Evolutionary conservation across 1,140 invertebrate genomes (phyloP), one percentile per base, ranked within the genome.

Genomic region (Saccostrea echinata): DNA sequence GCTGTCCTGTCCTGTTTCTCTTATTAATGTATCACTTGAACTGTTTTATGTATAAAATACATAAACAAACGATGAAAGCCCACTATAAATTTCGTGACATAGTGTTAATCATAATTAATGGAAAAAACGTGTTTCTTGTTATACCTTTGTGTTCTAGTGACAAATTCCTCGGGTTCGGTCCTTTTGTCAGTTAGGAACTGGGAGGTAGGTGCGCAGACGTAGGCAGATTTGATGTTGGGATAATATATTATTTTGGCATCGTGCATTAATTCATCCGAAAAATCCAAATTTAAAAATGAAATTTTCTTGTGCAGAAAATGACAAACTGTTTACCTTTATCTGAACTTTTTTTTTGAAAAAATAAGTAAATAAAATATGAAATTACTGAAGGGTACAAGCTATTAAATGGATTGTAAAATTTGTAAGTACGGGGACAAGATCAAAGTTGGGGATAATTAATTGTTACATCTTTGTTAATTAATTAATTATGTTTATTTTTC

Each of bases 51-150:
- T 61, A 61, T 43, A n/a, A n/a, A 57, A 57, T 57, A 57, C 21
- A 21, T 3, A 61, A 61, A 61, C n/a, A 61, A 61, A 61, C 55
- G n/a, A 43, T 9, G 16, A 21, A 4, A 61, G 18, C 16, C 16
- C 55, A 61, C 55, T 6, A 61, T 61, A 12, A 76, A 76, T 33
- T 43, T 76, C 68, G 68, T 76, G 68, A 76, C 68, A 76, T 18
- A 16, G 64, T 35, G 0, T 27, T 76, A 16, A 27, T 76, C 24
- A 30, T 76, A 27, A 27, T 33, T 76, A 76, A 76, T 76, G 68
- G 68, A 35, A 18, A 33, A 76, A 13, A 11, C 68, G 16, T 76
- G 68, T 76, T 30, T 30, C 18, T 24, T 76, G 27, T 30, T 30
- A 30, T 76, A 76, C 68, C 27, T 33, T 27, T 76, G 68, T 18